Percentiles rank a stretch among this genome's conserved stretches.
phyloP scores from a whole-genome alignment of 1,140 invertebrate species.

The Sinella curviseta region DNA sequence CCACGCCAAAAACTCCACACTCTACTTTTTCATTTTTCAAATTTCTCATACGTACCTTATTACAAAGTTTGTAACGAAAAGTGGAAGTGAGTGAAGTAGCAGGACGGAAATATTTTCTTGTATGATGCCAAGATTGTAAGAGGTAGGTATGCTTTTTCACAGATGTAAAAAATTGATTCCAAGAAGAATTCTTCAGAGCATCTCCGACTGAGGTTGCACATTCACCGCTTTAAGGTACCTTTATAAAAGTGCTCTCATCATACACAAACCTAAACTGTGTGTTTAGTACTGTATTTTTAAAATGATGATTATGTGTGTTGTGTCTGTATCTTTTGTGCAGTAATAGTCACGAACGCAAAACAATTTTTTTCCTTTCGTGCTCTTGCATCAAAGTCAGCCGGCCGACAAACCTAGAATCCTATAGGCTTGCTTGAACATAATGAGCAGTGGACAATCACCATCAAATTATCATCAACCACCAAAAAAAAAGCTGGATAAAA shows the following conservation, averaged over 20 bases:
- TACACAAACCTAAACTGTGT: too few relatives aligned
- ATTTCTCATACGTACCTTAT: neutral
- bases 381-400: neutral
- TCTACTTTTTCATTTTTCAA: neutral
- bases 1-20: neutral
- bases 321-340: neutral
- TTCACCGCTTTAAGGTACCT: too few relatives aligned
- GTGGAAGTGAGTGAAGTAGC: too few relatives aligned
- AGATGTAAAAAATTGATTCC: neutral
- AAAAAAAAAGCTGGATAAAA: neutral
- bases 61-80: neutral
- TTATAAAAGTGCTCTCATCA: too few relatives aligned
- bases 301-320: neutral
- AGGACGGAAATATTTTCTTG: too few relatives aligned
- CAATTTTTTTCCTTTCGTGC: conserved; percentile 10
- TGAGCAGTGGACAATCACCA: too few relatives aligned
- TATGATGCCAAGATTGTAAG: too few relatives aligned
- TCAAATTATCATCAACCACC: neutral
- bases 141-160: too few relatives aligned
- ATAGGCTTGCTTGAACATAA: too few relatives aligned
- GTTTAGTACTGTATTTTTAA: too few relatives aligned
- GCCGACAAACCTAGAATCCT: neutral
- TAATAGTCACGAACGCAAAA: conserved; percentile 22
- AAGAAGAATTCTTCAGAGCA: neutral
- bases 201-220: neutral